Evolutionary conservation across 2,113 vertebrate genomes (phyloP).

Genomic region (Ophiodon elongatus): DNA sequence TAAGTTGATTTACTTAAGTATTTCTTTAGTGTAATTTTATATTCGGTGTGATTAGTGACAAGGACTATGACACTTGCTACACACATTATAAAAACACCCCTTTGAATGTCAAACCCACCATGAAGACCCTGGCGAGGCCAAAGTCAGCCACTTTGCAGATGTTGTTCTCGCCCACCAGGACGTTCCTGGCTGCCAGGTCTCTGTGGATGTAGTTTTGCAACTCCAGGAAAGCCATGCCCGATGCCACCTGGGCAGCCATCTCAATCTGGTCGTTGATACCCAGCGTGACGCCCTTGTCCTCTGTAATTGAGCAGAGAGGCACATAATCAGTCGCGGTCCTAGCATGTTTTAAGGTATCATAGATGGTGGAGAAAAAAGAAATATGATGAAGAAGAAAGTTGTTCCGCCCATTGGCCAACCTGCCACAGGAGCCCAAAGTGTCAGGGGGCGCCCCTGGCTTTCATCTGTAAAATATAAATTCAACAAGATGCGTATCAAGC

Average conservation of each 20-base stretch:
- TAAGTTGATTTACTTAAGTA: neutral
- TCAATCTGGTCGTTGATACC: constrained; percentile 87
- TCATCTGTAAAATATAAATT: too few species aligned
- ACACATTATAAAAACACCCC: neutral
- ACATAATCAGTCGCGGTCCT: neutral
- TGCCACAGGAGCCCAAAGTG: too few species aligned
- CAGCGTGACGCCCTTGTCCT: constrained; percentile 73
- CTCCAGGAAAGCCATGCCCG: constrained; percentile 96
- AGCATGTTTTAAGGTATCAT: neutral
- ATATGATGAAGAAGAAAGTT: neutral
- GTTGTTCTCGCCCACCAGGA: constrained; percentile 95
- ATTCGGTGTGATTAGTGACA: neutral
- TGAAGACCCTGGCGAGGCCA: constrained; percentile 95
- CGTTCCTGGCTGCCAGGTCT: constrained; percentile 96
- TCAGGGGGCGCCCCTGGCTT: too few species aligned
- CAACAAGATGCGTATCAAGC: too few species aligned
- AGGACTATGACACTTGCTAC: neutral
- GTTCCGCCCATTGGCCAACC: too few species aligned
- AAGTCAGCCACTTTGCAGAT: constrained; percentile 98
- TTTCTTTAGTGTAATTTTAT: neutral
- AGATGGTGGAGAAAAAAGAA: neutral
- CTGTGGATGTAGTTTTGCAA: constrained; percentile 96
- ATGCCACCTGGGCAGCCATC: constrained; percentile 93
- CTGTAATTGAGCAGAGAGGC: constrained; percentile 50
- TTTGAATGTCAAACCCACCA: constrained; percentile 79